Conservation (phyloP, 1,140 invertebrate genomes). For the Cydia strobilella region DNA sequence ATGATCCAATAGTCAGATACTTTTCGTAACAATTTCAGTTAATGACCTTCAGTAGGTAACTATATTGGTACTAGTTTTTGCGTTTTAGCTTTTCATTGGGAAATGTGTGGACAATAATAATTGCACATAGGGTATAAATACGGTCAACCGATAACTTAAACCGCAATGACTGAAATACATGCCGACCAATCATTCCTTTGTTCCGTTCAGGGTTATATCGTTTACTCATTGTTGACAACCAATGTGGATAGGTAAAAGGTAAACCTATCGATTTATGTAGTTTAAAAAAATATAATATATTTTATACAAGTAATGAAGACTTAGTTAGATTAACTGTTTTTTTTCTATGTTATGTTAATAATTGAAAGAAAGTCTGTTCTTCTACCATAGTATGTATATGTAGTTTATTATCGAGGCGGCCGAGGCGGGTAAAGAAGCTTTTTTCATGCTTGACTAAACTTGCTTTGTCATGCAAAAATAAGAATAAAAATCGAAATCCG, state of each 20-base stretch:
- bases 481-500: too few relatives aligned
- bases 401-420: too few relatives aligned
- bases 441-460: too few relatives aligned
- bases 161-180: slow-evolving; percentile 3
- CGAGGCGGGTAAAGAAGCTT: too few relatives aligned
- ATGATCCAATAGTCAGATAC: background rate
- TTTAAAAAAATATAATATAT: too few relatives aligned
- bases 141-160: background rate
- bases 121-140: slow-evolving; percentile 8
- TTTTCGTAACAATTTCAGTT: background rate
- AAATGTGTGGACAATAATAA: background rate
- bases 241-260: background rate
- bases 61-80: background rate
- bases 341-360: too few relatives aligned
- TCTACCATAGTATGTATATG: too few relatives aligned
- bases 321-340: too few relatives aligned
- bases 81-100: background rate
- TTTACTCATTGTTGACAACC: slow-evolving; percentile 3
- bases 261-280: too few relatives aligned
- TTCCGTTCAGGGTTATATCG: background rate
- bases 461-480: too few relatives aligned
- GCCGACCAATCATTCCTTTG: background rate
- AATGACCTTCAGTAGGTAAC: background rate
- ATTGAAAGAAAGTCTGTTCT: too few relatives aligned
- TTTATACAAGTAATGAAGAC: too few relatives aligned